phyloP scores from a whole-genome alignment of 2,113 vertebrate species.

The Sinocyclocheilus maitianheensis region DNA sequence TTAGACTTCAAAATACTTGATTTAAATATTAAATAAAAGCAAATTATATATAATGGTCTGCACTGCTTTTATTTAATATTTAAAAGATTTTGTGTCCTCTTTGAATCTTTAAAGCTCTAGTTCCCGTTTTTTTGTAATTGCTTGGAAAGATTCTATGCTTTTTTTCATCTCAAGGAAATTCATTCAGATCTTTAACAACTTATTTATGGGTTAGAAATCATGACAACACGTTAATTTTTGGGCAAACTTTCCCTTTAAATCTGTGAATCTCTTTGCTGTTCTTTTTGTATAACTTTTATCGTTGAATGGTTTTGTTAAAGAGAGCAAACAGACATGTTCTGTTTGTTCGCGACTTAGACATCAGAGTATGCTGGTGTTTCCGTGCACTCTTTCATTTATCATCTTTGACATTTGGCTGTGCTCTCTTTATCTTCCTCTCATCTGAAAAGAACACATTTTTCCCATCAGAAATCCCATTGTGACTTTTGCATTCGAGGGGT shows the following conservation, averaged over 20 bases:
- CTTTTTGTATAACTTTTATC: conserved; percentile 41
- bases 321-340: conserved; percentile 46
- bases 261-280: background rate
- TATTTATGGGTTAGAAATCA: background rate
- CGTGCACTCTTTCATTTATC: conserved; percentile 76
- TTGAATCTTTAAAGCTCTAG: background rate
- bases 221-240: background rate
- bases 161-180: background rate
- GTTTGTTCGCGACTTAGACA: conserved; percentile 54
- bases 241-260: background rate
- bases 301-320: conserved; percentile 15
- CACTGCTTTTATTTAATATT: background rate
- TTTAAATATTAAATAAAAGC: too few species aligned
- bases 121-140: background rate
- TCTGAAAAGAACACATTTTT: conserved; percentile 81
- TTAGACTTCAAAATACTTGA: too few species aligned
- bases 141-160: background rate
- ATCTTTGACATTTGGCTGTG: conserved; percentile 80
- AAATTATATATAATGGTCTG: too few species aligned
- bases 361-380: conserved; percentile 68
- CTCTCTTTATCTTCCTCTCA: conserved; percentile 75
- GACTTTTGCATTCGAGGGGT: conserved; percentile 70
- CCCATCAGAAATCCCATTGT: conserved; percentile 79
- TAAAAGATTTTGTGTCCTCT: background rate
- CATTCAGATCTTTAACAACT: background rate